A percentile compares a stretch with the other conserved stretches of the same genome.
Evolutionary conservation across 1,140 invertebrate genomes (phyloP).

Genomic region (Drosophila aff.): DNA sequence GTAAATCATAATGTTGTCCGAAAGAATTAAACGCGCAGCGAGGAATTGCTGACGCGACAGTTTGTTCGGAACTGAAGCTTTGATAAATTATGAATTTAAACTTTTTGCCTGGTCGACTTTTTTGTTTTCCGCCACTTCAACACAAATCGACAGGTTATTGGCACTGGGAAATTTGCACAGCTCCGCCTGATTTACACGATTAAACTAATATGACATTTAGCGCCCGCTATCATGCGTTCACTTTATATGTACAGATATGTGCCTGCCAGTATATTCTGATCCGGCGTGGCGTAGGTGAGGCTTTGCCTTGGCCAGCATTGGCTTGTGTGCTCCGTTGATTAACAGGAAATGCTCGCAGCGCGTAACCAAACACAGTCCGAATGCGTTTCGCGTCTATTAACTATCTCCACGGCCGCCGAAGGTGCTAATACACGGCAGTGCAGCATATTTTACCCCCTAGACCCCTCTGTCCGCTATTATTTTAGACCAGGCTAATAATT

Average conservation of each 20-base stretch:
- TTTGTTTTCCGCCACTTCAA: slow-evolving; percentile 36
- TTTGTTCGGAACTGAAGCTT: slow-evolving; percentile 8
- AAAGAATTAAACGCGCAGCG: slow-evolving; percentile 15
- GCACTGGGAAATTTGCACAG: slow-evolving; percentile 40
- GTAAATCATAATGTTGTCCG: slow-evolving; percentile 52
- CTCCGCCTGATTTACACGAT: slow-evolving; percentile 62
- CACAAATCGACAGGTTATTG: slow-evolving; percentile 53
- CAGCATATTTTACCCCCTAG: slow-evolving; percentile 7
- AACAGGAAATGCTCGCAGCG: slow-evolving; percentile 42
- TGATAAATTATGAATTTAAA: slow-evolving; percentile 10
- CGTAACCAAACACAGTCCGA: slow-evolving; percentile 50
- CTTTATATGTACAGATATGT: slow-evolving; percentile 6
- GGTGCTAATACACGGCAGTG: slow-evolving; percentile 52
- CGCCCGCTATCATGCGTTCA: slow-evolving; percentile 14
- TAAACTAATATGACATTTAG: slow-evolving; percentile 45
- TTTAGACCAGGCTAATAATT: no score
- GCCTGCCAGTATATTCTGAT: slow-evolving; percentile 20
- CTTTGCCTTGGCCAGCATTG: slow-evolving; percentile 57
- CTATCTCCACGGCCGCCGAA: slow-evolving; percentile 29
- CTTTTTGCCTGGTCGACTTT: slow-evolving; percentile 9
- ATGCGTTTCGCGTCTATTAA: slow-evolving; percentile 30
- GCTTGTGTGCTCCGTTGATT: slow-evolving; percentile 55
- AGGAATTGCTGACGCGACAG: slow-evolving; percentile 40
- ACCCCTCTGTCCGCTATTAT: neutral
- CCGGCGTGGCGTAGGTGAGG: slow-evolving; percentile 49